Evolutionary conservation across 37 sponge, comb jelly and placozoan species (phyloP).

Genomic region (Axinella damicornis): DNA sequence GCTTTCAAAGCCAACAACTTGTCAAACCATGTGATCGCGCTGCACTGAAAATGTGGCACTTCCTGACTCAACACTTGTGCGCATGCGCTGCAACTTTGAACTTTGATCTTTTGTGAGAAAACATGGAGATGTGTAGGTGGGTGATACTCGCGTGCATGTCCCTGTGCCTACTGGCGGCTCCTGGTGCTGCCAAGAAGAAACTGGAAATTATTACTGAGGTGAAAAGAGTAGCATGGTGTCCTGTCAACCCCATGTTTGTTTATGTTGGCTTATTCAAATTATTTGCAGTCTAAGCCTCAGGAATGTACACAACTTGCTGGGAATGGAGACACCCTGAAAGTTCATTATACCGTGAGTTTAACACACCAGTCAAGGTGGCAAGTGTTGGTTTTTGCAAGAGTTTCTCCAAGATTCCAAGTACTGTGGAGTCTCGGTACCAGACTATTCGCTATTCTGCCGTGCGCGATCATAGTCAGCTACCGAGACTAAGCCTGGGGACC

Average conservation of each 20-base stretch:
- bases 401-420: too few relatives aligned
- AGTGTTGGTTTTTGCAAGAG: too few relatives aligned
- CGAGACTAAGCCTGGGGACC: too few relatives aligned
- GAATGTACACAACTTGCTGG: constrained; percentile 55
- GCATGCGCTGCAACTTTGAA: constrained; percentile 44
- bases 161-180: neutral
- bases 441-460: too few relatives aligned
- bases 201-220: constrained; percentile 69
- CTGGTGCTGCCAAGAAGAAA: constrained; percentile 16
- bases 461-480: too few relatives aligned
- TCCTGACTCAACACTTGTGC: neutral
- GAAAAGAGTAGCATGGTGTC: neutral
- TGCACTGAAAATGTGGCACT: too few relatives aligned
- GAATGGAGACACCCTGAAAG: constrained; percentile 56
- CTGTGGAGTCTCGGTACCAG: too few relatives aligned
- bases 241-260: too few relatives aligned
- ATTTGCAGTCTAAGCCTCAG: constrained; percentile 52
- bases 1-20: too few relatives aligned
- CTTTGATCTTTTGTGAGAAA: neutral
- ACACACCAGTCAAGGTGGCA: too few relatives aligned
- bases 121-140: neutral
- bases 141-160: neutral
- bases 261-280: too few relatives aligned
- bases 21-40: too few relatives aligned
- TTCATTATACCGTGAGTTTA: constrained; percentile 75